Evolutionary conservation across 1,140 invertebrate species (phyloP).

Genomic region (Ostrea edulis): DNA sequence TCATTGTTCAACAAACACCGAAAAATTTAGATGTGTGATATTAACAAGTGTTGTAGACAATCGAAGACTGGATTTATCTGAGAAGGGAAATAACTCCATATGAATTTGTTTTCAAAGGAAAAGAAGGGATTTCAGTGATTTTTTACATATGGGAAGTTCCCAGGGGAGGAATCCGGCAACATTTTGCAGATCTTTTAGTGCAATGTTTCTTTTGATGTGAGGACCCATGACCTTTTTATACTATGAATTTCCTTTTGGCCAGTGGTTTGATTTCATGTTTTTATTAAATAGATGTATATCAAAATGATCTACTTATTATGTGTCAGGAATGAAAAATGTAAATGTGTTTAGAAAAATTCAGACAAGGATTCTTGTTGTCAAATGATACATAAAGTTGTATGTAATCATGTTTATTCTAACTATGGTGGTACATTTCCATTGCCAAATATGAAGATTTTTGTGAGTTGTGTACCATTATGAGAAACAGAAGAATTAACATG

Average conservation of each 20-base stretch:
- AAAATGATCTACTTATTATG: background rate
- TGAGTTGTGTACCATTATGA: too few relatives aligned
- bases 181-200: background rate
- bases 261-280: background rate
- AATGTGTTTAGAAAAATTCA: background rate
- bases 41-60: background rate
- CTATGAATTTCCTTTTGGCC: background rate
- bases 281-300: background rate
- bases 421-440: too few relatives aligned
- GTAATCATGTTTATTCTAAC: background rate
- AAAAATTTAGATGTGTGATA: constrained; percentile 76
- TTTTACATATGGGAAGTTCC: background rate
- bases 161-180: background rate
- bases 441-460: too few relatives aligned
- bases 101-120: background rate
- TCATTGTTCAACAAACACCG: constrained; percentile 78
- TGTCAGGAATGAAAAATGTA: background rate
- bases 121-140: background rate
- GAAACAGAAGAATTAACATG: too few relatives aligned
- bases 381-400: background rate
- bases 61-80: background rate
- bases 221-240: background rate
- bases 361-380: background rate
- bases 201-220: background rate
- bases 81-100: background rate